Evolutionary conservation across 2,888 invertebrate genomes (phyloP), one percentile per base, ranked within the genome.

Genomic region (Caradrina clavipalpis): DNA sequence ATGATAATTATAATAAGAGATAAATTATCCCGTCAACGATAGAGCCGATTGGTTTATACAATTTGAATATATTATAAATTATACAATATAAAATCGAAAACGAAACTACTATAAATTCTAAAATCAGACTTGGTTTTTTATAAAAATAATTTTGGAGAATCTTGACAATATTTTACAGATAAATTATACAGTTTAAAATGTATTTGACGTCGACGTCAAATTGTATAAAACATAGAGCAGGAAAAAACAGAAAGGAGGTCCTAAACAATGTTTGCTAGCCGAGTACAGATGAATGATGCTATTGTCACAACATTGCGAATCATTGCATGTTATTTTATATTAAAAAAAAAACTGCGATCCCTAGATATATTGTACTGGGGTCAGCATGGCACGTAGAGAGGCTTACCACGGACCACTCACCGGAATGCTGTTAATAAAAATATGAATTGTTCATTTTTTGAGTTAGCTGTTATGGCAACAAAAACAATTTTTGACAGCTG

Each of bases 401-500:
- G 87, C 88, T 87, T 86, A 76, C 83, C 86, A 83, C 81, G 80
- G 86, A 17, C 45, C 45, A 45, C 86, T 89, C 90, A 88, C 88
- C 80, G 88, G 88, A 90, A 89, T 88, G 90, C 88, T 86, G 85
- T 81, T 76, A 70, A 81, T 81, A 81, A 81, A 78, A 79, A 73
- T 80, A 77, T 67, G 71, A 79, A 83, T 79, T 84, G 82, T 83
- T 81, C 69, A 79, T 76, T 67, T 76, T 66, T 77, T 77, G 81
- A 82, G 85, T 69, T 81, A 86, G 87, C 88, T 89, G 87, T 86
- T 84, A 78, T 82, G 1, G 0, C 57, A 15, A 13, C 21, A 26
- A 50, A 69, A 35, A 67, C 42, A 10, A 11, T 19, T 53, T 72
- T 11, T 45, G 31, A 21, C n/a, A 15, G 42, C n/a, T 53, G 10